Conservation (phyloP, 2,888 invertebrate genomes). For the Apodemia hepburni region DNA sequence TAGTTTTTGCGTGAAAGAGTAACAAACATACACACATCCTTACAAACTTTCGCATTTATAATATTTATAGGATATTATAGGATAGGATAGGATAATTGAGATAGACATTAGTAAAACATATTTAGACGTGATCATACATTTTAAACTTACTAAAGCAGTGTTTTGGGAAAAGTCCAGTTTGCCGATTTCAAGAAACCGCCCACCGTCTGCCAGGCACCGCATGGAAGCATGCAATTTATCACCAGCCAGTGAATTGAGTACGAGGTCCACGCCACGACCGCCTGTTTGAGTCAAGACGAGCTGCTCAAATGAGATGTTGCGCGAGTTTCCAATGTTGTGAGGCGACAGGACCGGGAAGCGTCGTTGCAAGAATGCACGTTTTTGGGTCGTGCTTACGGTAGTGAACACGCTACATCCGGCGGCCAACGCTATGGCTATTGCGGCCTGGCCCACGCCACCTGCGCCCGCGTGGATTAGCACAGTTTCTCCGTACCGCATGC, state of each 20-base stretch:
- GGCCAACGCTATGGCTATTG: conserved; percentile 95
- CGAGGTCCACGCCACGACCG: conserved; percentile 95
- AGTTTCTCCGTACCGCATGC: conserved; percentile 89
- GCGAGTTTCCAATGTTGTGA: conserved; percentile 93
- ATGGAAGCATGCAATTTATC: conserved; percentile 97
- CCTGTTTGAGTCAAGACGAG: conserved; percentile 90
- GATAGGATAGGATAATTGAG: no score
- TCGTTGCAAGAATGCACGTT: conserved; percentile 92
- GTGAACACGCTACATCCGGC: conserved; percentile 94
- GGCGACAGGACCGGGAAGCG: conserved; percentile 89
- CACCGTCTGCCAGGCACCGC: conserved; percentile 94
- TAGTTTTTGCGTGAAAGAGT: no score
- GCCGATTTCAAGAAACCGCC: conserved; percentile 98
- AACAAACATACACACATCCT: no score
- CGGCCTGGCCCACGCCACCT: conserved; percentile 98
- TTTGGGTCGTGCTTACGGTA: conserved; percentile 93
- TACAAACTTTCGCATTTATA: no score
- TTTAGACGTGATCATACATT: not conserved
- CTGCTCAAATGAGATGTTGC: conserved; percentile 96
- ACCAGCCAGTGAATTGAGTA: conserved; percentile 97
- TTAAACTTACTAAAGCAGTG: conserved; percentile 81
- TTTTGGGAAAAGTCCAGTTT: conserved; percentile 98
- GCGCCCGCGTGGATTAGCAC: conserved; percentile 97
- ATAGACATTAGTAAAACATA: no score
- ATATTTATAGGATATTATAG: no score